Evolutionary conservation across 2,888 invertebrate species (phyloP).

Genomic region (Rotaria magnacalcarata): DNA sequence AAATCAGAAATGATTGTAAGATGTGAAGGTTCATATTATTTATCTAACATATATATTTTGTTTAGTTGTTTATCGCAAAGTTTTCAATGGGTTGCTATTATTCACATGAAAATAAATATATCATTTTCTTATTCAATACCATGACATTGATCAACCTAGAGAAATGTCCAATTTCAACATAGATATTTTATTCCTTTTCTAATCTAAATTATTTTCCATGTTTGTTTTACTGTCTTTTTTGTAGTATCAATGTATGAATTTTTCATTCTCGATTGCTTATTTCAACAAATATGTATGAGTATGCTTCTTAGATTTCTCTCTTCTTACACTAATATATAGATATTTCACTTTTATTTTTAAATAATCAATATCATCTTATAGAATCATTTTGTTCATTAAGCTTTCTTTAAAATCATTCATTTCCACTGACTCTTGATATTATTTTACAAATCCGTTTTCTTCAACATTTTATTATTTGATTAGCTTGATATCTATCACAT

Average conservation of each 20-base stretch:
- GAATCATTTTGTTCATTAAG: constrained; percentile 88
- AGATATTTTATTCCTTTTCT: constrained; percentile 48
- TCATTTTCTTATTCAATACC: constrained; percentile 75
- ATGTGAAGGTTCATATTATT: background rate
- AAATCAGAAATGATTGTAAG: background rate
- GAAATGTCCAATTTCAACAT: constrained; percentile 61
- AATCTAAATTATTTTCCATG: background rate
- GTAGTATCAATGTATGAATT: constrained; percentile 80
- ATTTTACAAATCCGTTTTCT: constrained; percentile 83
- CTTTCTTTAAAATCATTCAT: constrained; percentile 78
- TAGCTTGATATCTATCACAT: constrained; percentile 95
- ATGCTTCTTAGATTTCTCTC: constrained; percentile 77
- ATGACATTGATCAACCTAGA: constrained; percentile 73
- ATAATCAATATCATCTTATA: constrained; percentile 56
- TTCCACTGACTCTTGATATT: constrained; percentile 85
- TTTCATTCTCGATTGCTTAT: constrained; percentile 84
- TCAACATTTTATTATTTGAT: constrained; percentile 75
- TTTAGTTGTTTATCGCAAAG: constrained; percentile 59
- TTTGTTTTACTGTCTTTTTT: constrained; percentile 75
- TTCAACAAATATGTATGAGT: constrained; percentile 93
- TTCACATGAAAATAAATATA: constrained; percentile 78
- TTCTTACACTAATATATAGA: constrained; percentile 76
- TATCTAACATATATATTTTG: background rate
- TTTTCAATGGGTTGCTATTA: constrained; percentile 83
- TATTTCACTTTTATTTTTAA: too few species aligned